A percentile compares a stretch with the other conserved stretches of the same genome.
phyloP scores from a whole-genome alignment of 2,888 invertebrate genomes.

The Trissoscelio sp. region DNA sequence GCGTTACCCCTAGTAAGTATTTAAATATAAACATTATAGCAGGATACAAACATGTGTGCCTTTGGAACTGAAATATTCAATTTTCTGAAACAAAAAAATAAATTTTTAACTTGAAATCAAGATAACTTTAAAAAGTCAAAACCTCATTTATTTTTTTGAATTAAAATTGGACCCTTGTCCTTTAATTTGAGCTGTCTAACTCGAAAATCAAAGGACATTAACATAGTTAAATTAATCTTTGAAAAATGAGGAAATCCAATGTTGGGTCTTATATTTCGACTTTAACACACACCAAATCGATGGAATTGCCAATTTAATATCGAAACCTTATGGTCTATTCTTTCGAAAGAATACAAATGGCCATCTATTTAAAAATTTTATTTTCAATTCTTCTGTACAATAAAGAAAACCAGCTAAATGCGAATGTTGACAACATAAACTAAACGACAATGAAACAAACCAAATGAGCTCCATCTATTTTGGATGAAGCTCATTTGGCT shows the following conservation, averaged over 20 bases:
- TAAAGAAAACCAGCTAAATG: no score
- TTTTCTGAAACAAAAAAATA: neutral
- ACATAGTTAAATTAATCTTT: conserved; percentile 7
- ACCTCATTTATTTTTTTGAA: neutral
- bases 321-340: neutral
- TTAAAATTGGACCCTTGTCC: neutral
- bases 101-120: neutral
- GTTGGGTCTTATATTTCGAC: neutral
- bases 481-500: neutral
- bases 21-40: neutral
- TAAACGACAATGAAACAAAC: neutral
- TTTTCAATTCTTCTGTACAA: no score
- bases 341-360: neutral
- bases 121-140: conserved; percentile 7
- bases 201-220: neutral
- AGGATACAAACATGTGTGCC: neutral
- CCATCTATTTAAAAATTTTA: neutral
- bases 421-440: neutral
- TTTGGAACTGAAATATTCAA: neutral
- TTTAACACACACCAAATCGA: neutral
- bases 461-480: neutral
- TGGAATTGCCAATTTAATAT: neutral
- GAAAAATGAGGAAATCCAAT: neutral
- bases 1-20: conserved; percentile 2
- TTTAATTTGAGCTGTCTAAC: neutral